Evolutionary conservation across 2,113 vertebrate species (phyloP).

Genomic region (Paracyprichromis sp.): DNA sequence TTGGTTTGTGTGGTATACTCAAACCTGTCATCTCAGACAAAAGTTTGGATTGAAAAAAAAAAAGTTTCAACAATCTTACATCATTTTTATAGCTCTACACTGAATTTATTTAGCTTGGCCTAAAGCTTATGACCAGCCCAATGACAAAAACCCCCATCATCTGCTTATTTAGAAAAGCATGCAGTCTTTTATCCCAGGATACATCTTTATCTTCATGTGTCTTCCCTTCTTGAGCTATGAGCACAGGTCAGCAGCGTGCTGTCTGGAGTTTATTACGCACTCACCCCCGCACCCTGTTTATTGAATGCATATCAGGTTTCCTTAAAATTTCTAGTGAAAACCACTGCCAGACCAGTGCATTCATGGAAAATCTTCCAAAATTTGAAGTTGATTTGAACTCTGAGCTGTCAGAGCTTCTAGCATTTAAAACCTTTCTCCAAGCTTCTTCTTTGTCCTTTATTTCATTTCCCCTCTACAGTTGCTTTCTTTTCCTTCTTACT

Average conservation of each 20-base stretch:
- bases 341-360: background rate
- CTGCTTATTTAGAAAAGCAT: background rate
- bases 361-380: background rate
- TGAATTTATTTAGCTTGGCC: background rate
- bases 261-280: background rate
- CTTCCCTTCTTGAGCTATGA: background rate
- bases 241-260: background rate
- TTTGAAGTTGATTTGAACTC: background rate
- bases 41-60: background rate
- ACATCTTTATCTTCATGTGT: background rate
- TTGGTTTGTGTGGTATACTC: background rate
- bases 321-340: background rate
- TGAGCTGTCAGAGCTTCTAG: background rate
- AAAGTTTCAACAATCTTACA: background rate
- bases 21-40: background rate
- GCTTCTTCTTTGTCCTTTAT: background rate
- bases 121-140: background rate
- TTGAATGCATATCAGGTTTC: background rate
- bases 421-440: background rate
- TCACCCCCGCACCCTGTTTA: background rate
- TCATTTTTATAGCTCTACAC: background rate
- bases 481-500: background rate
- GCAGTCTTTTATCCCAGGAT: background rate
- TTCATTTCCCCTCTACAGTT: background rate
- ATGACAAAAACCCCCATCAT: fast-evolving